Percentiles rank a stretch among this genome's conserved stretches.
Evolutionary conservation across 2,797 vertebrate genomes (phyloP).

Genomic region (Myotis myotis): DNA sequence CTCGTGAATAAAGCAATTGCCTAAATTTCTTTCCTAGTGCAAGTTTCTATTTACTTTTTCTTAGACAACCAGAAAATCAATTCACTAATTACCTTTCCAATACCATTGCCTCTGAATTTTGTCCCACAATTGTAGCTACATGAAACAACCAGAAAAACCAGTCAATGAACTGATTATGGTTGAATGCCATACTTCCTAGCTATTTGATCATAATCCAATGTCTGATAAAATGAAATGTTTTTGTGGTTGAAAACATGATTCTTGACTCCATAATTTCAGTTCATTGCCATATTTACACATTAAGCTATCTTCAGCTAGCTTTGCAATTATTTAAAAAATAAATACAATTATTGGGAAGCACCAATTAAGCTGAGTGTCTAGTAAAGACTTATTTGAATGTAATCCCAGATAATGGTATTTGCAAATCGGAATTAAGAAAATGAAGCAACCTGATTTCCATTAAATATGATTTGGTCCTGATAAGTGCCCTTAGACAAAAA

Average conservation of each 20-base stretch:
- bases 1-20: constrained; percentile 58
- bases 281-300: constrained; percentile 44
- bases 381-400: constrained; percentile 63
- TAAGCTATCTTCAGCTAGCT: constrained; percentile 46
- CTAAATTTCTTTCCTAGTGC: constrained; percentile 54
- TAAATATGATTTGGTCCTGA: constrained; percentile 56
- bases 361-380: constrained; percentile 63
- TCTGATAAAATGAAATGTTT: constrained; percentile 33
- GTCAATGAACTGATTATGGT: constrained; percentile 16
- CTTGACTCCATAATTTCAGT: constrained; percentile 27
- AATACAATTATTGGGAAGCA: constrained; percentile 52
- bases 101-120: constrained; percentile 46
- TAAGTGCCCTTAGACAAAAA: constrained; percentile 44
- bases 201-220: constrained; percentile 46
- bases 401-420: constrained; percentile 55
- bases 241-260: constrained; percentile 17
- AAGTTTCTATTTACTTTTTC: constrained; percentile 57
- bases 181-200: constrained; percentile 12
- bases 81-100: constrained; percentile 70
- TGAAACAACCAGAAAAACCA: constrained; percentile 50
- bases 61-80: constrained; percentile 52
- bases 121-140: constrained; percentile 58
- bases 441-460: constrained; percentile 61
- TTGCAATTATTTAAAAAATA: constrained; percentile 41
- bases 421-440: constrained; percentile 59